Percentiles rank a stretch among this genome's conserved stretches.
These are phyloP conservation scores for Atta colombica DNA, from an alignment of 1,140 invertebrate genomes.

Conservation along the genomic window DNA sequence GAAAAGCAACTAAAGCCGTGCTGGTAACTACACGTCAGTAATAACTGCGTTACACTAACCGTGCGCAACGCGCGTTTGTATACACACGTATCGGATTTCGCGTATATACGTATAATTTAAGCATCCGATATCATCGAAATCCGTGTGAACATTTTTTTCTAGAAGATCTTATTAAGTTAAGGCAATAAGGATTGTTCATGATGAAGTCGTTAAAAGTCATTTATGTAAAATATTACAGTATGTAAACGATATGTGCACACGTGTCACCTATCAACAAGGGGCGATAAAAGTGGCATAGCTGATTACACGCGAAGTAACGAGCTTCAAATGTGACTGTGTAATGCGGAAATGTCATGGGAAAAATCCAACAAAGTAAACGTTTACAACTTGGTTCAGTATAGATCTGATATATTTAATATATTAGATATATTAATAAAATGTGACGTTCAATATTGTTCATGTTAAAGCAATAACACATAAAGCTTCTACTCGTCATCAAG, in stretches of 20 bases:
- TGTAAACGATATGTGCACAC: constrained; percentile 11
- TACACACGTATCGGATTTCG: constrained; percentile 12
- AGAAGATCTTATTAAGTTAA: background rate
- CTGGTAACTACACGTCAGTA: constrained; percentile 16
- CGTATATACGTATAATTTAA: background rate
- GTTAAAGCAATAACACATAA: constrained; percentile 50
- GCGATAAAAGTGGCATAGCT: constrained; percentile 40
- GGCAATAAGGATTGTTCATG: background rate
- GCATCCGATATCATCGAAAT: constrained; percentile 30
- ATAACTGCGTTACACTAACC: constrained; percentile 42
- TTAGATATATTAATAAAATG: constrained; percentile 25
- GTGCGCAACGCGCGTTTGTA: background rate
- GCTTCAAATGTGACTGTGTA: background rate
- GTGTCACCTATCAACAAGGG: constrained; percentile 10
- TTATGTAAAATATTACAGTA: constrained; percentile 17
- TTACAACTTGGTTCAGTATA: background rate
- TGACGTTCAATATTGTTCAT: constrained; percentile 24
- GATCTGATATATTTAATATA: background rate
- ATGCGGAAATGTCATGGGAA: background rate
- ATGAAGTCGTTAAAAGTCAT: constrained; percentile 16
- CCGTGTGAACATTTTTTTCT: background rate
- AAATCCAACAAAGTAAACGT: background rate
- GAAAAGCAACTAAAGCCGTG: constrained; percentile 35
- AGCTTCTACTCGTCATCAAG: constrained; percentile 40
- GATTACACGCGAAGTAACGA: constrained; percentile 43